Conservation (phyloP, 1,140 invertebrate species). For the Eumaeus atala region DNA sequence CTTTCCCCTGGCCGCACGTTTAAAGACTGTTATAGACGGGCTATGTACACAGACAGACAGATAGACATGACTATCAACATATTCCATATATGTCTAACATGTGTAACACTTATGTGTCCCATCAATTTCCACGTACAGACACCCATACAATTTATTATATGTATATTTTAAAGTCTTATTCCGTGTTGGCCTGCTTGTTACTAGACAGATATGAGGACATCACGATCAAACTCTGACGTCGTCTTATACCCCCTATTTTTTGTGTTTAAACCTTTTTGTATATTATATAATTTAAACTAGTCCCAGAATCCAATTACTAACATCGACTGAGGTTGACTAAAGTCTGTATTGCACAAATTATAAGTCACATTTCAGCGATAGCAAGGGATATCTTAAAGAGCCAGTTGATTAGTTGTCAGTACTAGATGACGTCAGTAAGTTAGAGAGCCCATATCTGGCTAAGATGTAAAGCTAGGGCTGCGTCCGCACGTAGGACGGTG, state of each 20-base stretch:
- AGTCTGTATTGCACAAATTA: no score
- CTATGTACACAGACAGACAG: constrained; percentile 19
- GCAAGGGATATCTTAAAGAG: neutral
- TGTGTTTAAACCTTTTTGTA: neutral
- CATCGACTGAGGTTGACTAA: no score
- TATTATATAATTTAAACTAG: neutral
- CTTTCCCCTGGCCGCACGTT: constrained; percentile 11
- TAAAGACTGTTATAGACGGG: constrained; percentile 40
- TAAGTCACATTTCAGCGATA: neutral
- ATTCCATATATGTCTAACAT: constrained; percentile 20
- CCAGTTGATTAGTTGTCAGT: no score
- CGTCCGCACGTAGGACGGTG: constrained; percentile 60
- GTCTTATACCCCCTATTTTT: constrained; percentile 25
- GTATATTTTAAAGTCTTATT: constrained; percentile 42
- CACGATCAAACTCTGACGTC: constrained; percentile 29
- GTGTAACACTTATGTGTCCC: constrained; percentile 29
- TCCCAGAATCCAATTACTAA: neutral
- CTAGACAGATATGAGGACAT: constrained; percentile 52
- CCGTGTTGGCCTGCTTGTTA: constrained; percentile 55
- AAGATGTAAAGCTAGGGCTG: constrained; percentile 55
- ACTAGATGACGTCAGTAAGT: constrained; percentile 11
- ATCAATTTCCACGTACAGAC: constrained; percentile 31
- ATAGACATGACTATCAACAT: constrained; percentile 20
- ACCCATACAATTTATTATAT: constrained; percentile 33
- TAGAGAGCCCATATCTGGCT: constrained; percentile 39